A percentile compares a stretch with the other conserved stretches of the same genome.
Evolutionary conservation across 2,888 invertebrate genomes (phyloP).

Genomic region (Platycheirus rosarum): DNA sequence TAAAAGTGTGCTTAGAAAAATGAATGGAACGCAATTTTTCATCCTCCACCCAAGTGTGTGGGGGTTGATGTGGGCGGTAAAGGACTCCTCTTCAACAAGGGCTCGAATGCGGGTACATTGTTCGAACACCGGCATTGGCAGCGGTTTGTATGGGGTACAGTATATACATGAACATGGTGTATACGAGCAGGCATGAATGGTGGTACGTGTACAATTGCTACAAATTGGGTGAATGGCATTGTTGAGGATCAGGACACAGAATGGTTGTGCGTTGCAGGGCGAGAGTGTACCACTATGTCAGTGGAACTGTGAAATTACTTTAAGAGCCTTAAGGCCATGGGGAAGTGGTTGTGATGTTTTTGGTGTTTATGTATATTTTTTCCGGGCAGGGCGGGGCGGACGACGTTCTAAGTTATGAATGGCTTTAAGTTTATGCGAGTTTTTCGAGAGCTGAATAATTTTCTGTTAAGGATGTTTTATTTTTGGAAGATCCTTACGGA

Average conservation of each 20-base stretch:
- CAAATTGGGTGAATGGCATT: constrained; percentile 71
- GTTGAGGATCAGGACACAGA: constrained; percentile 11
- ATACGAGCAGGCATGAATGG: constrained; percentile 19
- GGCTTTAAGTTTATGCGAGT: constrained; percentile 58
- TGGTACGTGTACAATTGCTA: constrained; percentile 71
- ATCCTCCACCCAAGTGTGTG: constrained; percentile 39
- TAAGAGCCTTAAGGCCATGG: constrained; percentile 52
- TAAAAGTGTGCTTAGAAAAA: constrained; percentile 74
- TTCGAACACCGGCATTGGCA: constrained; percentile 28
- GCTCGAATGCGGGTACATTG: constrained; percentile 25
- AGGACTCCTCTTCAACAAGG: constrained; percentile 21
- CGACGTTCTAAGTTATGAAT: constrained; percentile 40
- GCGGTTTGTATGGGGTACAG: background rate
- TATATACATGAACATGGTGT: background rate
- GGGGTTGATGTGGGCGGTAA: background rate
- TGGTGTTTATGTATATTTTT: constrained; percentile 8
- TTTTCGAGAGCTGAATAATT: constrained; percentile 59
- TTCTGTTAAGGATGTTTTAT: constrained; percentile 29
- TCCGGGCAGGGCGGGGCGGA: background rate
- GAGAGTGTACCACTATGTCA: constrained; percentile 66
- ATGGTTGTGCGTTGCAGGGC: constrained; percentile 31
- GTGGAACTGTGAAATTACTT: constrained; percentile 69
- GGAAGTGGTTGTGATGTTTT: background rate
- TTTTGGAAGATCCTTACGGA: constrained; percentile 1
- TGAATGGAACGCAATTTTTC: constrained; percentile 74